Conservation (phyloP, 2,888 invertebrate genomes). For the Gastracanthus pulcherrimus region DNA sequence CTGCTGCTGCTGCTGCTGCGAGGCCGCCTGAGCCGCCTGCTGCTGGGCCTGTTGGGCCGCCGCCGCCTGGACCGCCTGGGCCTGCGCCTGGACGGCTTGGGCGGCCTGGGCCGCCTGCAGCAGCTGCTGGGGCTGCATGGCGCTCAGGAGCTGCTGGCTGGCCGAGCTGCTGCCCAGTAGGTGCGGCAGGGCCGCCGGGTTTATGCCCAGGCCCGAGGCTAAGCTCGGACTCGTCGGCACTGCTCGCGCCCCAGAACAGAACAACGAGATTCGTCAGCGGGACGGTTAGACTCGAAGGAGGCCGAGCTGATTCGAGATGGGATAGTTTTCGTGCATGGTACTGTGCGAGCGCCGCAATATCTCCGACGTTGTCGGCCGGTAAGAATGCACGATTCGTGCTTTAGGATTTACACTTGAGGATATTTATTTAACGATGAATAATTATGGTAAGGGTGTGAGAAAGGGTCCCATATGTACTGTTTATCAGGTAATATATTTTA, state of each 20-base stretch:
- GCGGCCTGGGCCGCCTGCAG: slow-evolving; percentile 75
- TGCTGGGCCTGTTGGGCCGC: slow-evolving; percentile 64
- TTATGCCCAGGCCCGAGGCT: slow-evolving; percentile 84
- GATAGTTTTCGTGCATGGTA: background rate
- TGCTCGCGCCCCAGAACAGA: slow-evolving; percentile 58
- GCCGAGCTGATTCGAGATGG: no score
- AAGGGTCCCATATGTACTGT: no score
- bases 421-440: no score
- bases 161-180: slow-evolving; percentile 85
- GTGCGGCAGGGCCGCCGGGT: slow-evolving; percentile 84
- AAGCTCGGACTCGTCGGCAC: slow-evolving; percentile 83
- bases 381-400: no score
- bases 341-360: no score
- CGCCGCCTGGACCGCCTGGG: slow-evolving; percentile 60
- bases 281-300: background rate
- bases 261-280: background rate
- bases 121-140: slow-evolving; percentile 85
- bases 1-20: slow-evolving; percentile 63
- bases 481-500: no score
- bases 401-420: no score
- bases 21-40: slow-evolving; percentile 68
- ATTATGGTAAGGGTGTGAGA: no score
- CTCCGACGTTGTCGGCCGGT: no score
- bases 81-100: slow-evolving; percentile 72
- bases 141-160: slow-evolving; percentile 87